Percentiles rank a stretch among this genome's conserved stretches.
phyloP scores from a whole-genome alignment of 2,888 invertebrate genomes.

The Polymixis flavicincta region DNA sequence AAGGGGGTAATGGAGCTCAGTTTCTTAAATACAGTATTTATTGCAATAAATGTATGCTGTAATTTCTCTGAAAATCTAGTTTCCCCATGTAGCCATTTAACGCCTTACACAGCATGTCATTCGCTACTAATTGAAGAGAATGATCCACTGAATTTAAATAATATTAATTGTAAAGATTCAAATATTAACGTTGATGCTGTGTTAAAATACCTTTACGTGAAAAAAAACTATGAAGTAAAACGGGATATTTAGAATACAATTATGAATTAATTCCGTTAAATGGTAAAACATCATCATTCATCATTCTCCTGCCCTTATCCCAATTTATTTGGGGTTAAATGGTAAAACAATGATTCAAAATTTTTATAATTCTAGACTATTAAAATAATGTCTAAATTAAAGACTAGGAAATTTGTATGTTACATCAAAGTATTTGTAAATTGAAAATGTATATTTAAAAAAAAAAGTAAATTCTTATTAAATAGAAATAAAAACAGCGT shows the following conservation, averaged over 20 bases:
- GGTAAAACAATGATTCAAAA: not conserved
- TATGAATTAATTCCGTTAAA: not conserved
- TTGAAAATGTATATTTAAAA: not conserved
- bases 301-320: too few relatives aligned
- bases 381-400: not conserved
- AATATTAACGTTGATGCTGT: slow-evolving; percentile 17
- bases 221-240: not conserved
- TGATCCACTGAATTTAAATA: slow-evolving; percentile 36
- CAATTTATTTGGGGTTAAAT: too few relatives aligned
- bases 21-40: slow-evolving; percentile 34
- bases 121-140: slow-evolving; percentile 8
- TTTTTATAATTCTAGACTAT: not conserved
- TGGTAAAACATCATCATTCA: not conserved
- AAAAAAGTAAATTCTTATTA: not conserved
- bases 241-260: not conserved
- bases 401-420: not conserved
- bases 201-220: slow-evolving; percentile 8
- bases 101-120: not conserved
- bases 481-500: slow-evolving; percentile 25
- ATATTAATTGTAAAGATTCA: slow-evolving; percentile 15
- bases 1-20: not conserved
- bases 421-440: not conserved
- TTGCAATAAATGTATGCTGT: slow-evolving; percentile 13
- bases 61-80: not conserved
- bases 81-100: not conserved